Conservation (phyloP, 2,888 invertebrate genomes). For the Lepidochitona cinerea region DNA sequence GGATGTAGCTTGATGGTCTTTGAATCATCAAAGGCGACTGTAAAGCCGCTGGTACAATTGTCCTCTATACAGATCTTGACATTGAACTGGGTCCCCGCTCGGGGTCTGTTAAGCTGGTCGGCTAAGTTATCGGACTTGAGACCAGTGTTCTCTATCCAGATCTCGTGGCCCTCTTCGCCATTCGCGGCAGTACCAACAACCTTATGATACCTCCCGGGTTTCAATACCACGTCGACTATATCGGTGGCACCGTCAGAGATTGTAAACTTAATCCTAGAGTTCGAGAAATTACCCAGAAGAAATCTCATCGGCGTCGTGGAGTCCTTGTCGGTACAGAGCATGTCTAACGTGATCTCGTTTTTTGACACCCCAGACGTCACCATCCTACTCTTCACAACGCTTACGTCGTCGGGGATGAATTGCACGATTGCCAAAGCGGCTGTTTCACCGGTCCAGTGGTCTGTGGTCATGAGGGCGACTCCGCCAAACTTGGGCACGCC, state of each 20-base stretch:
- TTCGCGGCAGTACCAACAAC: background rate
- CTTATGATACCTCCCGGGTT: background rate
- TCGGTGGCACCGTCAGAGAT: background rate
- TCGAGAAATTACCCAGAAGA: background rate
- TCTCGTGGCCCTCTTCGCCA: background rate
- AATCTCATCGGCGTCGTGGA: background rate
- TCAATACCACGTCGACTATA: background rate
- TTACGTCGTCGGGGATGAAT: background rate
- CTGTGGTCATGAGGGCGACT: background rate
- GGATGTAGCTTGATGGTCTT: background rate
- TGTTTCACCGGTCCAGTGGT: background rate
- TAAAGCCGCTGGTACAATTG: background rate
- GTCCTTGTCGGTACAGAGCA: background rate
- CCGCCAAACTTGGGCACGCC: background rate
- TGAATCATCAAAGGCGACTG: background rate
- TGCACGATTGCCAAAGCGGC: background rate
- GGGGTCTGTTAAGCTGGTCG: background rate
- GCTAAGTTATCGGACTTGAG: background rate
- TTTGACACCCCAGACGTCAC: background rate
- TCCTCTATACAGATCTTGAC: background rate
- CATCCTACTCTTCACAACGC: background rate
- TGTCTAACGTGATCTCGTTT: background rate
- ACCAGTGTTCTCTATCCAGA: background rate
- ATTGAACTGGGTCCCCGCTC: background rate
- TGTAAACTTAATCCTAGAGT: background rate